These are phyloP conservation scores for Dasypus novemcinctus DNA, from an alignment of 2,113 vertebrate species.

Conservation along the genomic window DNA sequence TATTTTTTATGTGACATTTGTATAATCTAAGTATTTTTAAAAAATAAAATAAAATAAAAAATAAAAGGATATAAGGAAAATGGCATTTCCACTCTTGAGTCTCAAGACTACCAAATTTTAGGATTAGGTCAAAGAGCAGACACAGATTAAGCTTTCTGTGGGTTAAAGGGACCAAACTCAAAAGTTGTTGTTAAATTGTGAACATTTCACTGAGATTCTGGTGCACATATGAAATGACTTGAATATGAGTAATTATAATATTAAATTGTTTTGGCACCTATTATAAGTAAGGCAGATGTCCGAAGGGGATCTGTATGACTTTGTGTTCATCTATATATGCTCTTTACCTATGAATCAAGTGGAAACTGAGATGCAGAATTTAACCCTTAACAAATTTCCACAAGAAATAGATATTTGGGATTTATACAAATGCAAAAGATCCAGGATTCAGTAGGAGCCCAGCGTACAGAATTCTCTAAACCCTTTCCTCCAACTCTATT, in stretches of 20 bases:
- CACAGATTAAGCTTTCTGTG: conserved; percentile 7
- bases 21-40: no score
- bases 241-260: not conserved
- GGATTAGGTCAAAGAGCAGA: conserved; percentile 8
- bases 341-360: not conserved
- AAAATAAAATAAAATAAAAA: no score
- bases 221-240: not conserved
- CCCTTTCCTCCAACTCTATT: not conserved
- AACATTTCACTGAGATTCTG: not conserved
- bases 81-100: not conserved
- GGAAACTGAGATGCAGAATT: not conserved
- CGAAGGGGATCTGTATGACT: not conserved
- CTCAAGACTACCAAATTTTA: not conserved
- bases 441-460: not conserved
- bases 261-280: not conserved
- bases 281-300: not conserved
- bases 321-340: not conserved
- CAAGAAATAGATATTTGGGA: not conserved
- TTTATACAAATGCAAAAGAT: not conserved
- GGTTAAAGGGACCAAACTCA: not conserved
- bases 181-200: not conserved
- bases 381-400: not conserved
- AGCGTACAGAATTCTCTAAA: not conserved
- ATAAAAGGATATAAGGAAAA: not conserved
- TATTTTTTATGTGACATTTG: no score